Conservation (phyloP, 2,797 vertebrate genomes). For the Tenualosa thibaudeaui region DNA sequence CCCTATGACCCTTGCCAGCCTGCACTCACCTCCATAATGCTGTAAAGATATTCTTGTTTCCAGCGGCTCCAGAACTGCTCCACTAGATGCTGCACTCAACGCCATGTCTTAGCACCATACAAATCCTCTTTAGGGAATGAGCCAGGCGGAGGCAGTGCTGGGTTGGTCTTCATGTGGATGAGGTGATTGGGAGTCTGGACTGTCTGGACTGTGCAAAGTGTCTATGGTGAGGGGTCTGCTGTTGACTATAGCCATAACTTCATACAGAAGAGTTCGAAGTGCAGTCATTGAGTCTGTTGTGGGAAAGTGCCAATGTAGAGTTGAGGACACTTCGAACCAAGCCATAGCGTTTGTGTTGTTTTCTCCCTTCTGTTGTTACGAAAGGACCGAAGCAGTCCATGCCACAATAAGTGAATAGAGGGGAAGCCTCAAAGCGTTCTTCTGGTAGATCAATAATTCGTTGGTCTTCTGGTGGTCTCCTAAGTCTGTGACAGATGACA, state of each 20-base stretch:
- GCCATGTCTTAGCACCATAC: neutral
- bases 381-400: slow-evolving; percentile 21
- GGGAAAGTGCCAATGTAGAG: neutral
- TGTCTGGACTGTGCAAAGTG: neutral
- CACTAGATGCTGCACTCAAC: neutral
- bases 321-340: neutral
- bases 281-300: neutral
- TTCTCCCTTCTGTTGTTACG: neutral
- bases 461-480: slow-evolving; percentile 16
- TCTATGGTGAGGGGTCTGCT: neutral
- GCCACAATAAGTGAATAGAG: slow-evolving; percentile 13
- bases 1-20: too few species aligned
- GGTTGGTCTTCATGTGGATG: neutral
- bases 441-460: slow-evolving; percentile 15
- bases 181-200: neutral
- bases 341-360: too few species aligned
- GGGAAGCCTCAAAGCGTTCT: neutral
- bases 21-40: too few species aligned
- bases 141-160: neutral
- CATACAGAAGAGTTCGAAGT: neutral
- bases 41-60: too few species aligned
- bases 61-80: neutral
- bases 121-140: neutral
- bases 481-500: neutral
- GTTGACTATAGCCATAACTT: too few species aligned